Conservation (phyloP, 2,888 invertebrate genomes). For the Ophraella communa region DNA sequence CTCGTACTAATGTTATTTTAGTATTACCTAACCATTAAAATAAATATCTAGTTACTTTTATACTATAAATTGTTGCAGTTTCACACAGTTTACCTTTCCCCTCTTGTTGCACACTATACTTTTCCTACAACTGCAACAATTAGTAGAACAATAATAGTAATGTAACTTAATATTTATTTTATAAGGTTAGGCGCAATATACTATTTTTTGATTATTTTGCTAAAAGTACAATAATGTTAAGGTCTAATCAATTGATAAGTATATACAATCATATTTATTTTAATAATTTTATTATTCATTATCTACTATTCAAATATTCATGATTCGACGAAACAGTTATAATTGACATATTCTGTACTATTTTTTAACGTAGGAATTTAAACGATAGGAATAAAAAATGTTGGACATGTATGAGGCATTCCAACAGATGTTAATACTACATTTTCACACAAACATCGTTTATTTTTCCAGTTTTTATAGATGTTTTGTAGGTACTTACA, state of each 20-base stretch:
- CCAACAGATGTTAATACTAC: not conserved
- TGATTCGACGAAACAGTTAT: conserved; percentile 37
- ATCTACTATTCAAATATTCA: conserved; percentile 26
- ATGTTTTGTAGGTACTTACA: not conserved
- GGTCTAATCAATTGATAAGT: not conserved
- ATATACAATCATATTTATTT: not conserved
- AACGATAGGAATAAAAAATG: not conserved
- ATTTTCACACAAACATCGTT: not conserved
- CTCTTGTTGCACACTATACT: too few species aligned
- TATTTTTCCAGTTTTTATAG: not conserved
- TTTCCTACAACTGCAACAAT: too few species aligned
- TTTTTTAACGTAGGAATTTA: conserved; percentile 20
- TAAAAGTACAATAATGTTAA: not conserved
- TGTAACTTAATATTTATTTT: too few species aligned
- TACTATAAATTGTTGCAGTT: too few species aligned
- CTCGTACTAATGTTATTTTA: too few species aligned
- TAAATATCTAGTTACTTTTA: too few species aligned
- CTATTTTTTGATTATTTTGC: too few species aligned
- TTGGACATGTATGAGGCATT: not conserved
- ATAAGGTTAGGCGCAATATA: too few species aligned
- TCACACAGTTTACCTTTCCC: too few species aligned
- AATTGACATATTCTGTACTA: conserved; percentile 47
- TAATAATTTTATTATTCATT: conserved; percentile 5
- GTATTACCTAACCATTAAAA: too few species aligned
- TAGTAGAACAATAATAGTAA: too few species aligned